A percentile compares a stretch with the other conserved stretches of the same genome.
Evolutionary conservation across 2,888 invertebrate species (phyloP).

Genomic region (Amblyjoppa fuscipennis): DNA sequence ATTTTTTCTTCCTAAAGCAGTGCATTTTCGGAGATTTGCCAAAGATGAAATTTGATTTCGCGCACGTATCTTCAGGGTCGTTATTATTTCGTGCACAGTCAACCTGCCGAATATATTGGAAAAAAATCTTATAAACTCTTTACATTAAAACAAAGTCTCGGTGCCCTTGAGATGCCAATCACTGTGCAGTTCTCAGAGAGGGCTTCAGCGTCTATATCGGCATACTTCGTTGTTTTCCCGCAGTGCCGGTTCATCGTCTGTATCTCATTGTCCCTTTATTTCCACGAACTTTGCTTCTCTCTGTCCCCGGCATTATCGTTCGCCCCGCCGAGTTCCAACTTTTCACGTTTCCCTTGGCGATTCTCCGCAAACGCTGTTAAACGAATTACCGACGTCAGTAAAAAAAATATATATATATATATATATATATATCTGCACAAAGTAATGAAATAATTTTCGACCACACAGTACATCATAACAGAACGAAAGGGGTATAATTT

Average conservation of each 20-base stretch:
- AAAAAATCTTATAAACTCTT: background rate
- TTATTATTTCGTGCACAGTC: too few species aligned
- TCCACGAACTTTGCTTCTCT: constrained; percentile 27
- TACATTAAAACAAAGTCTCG: background rate
- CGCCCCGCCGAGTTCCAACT: constrained; percentile 26
- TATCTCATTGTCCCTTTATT: constrained; percentile 54
- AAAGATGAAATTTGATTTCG: too few species aligned
- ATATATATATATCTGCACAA: background rate
- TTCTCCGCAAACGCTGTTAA: constrained; percentile 50
- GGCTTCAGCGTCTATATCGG: constrained; percentile 10
- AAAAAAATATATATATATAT: constrained; percentile 13
- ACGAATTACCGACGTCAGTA: constrained; percentile 22
- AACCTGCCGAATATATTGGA: too few species aligned
- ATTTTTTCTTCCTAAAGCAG: too few species aligned
- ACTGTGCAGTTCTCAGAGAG: background rate
- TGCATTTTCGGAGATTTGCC: too few species aligned
- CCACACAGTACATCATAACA: background rate
- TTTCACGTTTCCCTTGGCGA: constrained; percentile 51
- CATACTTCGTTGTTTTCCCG: constrained; percentile 33
- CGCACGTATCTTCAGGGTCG: too few species aligned
- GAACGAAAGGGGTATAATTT: background rate
- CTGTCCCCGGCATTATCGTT: constrained; percentile 33
- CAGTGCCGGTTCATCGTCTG: constrained; percentile 23
- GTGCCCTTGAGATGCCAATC: background rate
- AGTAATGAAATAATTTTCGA: constrained; percentile 7